Percentiles rank a stretch among this genome's conserved stretches.
phyloP scores from a whole-genome alignment of 2,113 vertebrate species.

The Hemiscyllium ocellatum region DNA sequence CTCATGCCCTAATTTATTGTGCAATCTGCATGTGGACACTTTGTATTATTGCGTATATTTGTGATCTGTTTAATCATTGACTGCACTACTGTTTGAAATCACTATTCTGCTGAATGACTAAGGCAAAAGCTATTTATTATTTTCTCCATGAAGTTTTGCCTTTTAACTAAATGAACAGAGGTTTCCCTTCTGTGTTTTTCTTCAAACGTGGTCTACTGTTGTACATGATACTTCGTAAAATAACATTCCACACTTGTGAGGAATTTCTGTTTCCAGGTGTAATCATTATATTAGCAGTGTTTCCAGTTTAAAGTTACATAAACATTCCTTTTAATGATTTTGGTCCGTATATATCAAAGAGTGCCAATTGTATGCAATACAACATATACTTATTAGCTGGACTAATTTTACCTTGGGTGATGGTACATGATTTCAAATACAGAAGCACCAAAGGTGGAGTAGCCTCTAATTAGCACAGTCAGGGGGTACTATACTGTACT shows the following conservation, averaged over 20 bases:
- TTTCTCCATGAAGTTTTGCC: not conserved
- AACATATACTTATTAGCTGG: not conserved
- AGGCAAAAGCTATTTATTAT: not conserved
- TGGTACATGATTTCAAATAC: constrained; percentile 9
- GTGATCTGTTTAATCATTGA: not conserved
- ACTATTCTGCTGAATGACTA: not conserved
- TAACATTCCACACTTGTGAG: not conserved
- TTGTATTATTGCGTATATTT: not conserved
- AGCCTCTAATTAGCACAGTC: constrained; percentile 30
- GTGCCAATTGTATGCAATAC: not conserved
- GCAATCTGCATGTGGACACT: not conserved
- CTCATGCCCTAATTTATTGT: not conserved
- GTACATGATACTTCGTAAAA: not conserved
- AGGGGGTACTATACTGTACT: not conserved
- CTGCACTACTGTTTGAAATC: not conserved
- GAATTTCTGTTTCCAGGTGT: not conserved
- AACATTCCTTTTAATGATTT: not conserved
- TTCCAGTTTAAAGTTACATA: not conserved
- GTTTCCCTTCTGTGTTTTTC: not conserved
- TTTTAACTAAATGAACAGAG: not conserved
- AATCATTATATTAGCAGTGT: constrained; percentile 26
- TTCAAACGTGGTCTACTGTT: not conserved
- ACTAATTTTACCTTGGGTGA: not conserved
- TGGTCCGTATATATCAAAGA: not conserved
- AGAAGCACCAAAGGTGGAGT: not conserved